Evolutionary conservation across 2,113 vertebrate genomes (phyloP).

Genomic region (Ascaphus truei): DNA sequence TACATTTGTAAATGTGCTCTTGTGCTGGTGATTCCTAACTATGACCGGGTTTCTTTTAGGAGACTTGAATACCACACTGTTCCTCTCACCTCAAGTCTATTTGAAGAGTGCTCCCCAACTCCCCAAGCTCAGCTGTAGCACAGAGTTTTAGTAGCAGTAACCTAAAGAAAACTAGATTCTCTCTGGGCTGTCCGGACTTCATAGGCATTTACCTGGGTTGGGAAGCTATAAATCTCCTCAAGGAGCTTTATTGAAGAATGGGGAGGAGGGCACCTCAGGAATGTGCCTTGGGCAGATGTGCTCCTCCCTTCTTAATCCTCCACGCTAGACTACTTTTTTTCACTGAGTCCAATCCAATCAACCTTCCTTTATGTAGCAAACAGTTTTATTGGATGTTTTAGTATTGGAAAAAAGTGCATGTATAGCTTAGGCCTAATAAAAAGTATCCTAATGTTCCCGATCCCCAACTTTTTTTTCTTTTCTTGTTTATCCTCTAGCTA

Average conservation of each 20-base stretch:
- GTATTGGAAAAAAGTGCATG: not conserved
- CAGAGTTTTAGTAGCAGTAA: too few relatives aligned
- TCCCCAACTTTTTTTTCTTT: not conserved
- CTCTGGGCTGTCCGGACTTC: not conserved
- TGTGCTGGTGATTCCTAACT: too few relatives aligned
- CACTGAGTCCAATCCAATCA: not conserved
- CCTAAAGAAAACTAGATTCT: not conserved
- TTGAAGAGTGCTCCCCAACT: too few relatives aligned
- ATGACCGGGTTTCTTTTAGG: too few relatives aligned
- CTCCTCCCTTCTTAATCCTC: slow-evolving; percentile 30
- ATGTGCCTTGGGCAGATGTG: slow-evolving; percentile 7
- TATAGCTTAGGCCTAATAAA: not conserved
- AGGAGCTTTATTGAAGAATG: slow-evolving; percentile 11
- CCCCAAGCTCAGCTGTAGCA: too few relatives aligned
- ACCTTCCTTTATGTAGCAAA: not conserved
- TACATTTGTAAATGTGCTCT: too few relatives aligned
- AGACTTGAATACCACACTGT: too few relatives aligned
- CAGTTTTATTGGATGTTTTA: not conserved
- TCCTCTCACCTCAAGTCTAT: too few relatives aligned
- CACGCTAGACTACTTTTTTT: not conserved
- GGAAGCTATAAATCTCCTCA: slow-evolving; percentile 5
- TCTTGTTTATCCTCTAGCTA: not conserved
- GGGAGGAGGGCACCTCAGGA: slow-evolving; percentile 29
- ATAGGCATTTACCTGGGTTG: not conserved
- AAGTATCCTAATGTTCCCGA: not conserved